Conservation (phyloP, 2,888 invertebrate species). For the Catotricha subobsoleta region DNA sequence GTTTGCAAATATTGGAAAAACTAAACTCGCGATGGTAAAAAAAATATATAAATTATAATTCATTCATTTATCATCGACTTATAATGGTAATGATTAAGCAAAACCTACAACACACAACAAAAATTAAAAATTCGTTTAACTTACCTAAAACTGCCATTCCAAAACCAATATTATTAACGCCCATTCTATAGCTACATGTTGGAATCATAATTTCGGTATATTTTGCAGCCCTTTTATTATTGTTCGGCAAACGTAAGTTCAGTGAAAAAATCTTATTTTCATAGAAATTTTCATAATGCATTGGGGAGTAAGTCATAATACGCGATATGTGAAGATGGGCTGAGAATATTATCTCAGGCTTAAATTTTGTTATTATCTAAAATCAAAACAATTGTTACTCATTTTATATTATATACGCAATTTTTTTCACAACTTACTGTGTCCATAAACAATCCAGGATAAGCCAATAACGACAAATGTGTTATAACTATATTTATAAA, state of each 20-base stretch:
- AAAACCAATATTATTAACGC: slow-evolving; percentile 67
- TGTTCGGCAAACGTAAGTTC: slow-evolving; percentile 1
- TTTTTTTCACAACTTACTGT: too few species aligned
- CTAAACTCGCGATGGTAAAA: too few species aligned
- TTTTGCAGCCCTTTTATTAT: background rate
- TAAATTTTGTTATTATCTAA: slow-evolving; percentile 42
- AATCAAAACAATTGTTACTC: slow-evolving; percentile 9
- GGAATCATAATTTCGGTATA: slow-evolving; percentile 70
- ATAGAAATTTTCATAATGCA: background rate
- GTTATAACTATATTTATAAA: slow-evolving; percentile 42
- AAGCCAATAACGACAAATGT: slow-evolving; percentile 44
- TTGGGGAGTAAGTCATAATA: slow-evolving; percentile 9
- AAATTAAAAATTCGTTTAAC: too few species aligned
- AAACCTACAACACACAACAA: too few species aligned
- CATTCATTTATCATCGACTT: too few species aligned
- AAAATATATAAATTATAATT: background rate
- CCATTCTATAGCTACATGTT: slow-evolving; percentile 95
- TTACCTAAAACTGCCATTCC: slow-evolving; percentile 65
- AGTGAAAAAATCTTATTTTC: background rate
- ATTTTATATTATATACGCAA: background rate
- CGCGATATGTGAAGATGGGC: slow-evolving; percentile 43
- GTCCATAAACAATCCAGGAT: slow-evolving; percentile 28
- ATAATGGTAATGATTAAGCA: too few species aligned
- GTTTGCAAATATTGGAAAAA: too few species aligned
- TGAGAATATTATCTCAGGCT: slow-evolving; percentile 50